A percentile compares a stretch with the other conserved stretches of the same genome.
These are phyloP conservation scores for Nannoperca obscura DNA, from an alignment of 2,797 vertebrate species.

Conservation along the genomic window DNA sequence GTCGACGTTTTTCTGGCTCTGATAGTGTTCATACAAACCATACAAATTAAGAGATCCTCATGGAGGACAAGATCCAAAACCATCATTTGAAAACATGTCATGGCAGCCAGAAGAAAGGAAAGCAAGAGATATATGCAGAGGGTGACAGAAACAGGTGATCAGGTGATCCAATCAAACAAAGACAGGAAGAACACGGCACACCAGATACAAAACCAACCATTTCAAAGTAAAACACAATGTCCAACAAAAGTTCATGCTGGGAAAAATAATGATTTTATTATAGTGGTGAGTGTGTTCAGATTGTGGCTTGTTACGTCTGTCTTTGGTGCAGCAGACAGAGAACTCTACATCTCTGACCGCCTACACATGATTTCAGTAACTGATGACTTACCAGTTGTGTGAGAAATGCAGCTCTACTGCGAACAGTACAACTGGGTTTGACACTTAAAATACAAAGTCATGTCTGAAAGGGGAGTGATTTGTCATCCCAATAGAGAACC, in stretches of 20 bases:
- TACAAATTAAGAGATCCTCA: not conserved
- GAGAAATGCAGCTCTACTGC: conserved; percentile 8
- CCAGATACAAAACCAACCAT: no score
- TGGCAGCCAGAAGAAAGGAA: no score
- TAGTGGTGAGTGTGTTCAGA: not conserved
- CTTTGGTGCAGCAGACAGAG: not conserved
- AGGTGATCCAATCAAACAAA: no score
- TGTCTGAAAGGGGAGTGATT: conserved; percentile 29
- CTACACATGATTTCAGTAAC: not conserved
- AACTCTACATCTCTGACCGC: not conserved
- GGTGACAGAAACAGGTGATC: no score
- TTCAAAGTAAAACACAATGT: no score
- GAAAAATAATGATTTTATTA: not conserved
- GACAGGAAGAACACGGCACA: no score
- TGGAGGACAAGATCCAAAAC: no score
- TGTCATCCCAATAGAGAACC: conserved; percentile 37
- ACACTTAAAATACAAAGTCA: conserved; percentile 13
- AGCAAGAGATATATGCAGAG: no score
- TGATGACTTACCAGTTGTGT: not conserved
- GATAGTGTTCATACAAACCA: no score
- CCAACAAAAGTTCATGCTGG: no score
- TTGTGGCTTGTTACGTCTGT: not conserved
- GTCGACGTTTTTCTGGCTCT: no score
- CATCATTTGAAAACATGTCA: no score
- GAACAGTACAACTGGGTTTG: not conserved